Percentiles rank a stretch among this genome's conserved stretches.
These are phyloP conservation scores for Puntigrus tetrazona DNA, from an alignment of 2,113 vertebrate genomes.

Conservation along the genomic window DNA sequence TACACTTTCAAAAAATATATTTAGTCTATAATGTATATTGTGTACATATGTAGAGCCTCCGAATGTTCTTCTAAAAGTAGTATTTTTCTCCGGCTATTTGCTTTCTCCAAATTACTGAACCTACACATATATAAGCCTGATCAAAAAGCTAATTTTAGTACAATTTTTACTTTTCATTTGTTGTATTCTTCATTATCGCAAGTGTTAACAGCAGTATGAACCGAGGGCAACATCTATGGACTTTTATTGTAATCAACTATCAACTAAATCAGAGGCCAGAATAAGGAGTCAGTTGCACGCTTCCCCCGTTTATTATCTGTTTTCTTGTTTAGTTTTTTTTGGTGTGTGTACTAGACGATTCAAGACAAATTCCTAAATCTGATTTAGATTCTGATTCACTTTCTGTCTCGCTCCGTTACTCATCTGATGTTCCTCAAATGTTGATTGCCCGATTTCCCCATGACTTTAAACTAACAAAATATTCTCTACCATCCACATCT, in stretches of 20 bases:
- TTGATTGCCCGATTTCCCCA: no score
- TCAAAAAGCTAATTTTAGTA: no score
- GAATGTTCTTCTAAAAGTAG: no score
- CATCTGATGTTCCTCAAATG: not conserved
- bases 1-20: not conserved
- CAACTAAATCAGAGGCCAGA: not conserved
- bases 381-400: not conserved
- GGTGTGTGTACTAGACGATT: not conserved
- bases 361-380: no score
- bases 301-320: not conserved
- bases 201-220: not conserved
- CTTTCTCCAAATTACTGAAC: no score
- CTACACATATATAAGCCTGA: no score
- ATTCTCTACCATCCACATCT: not conserved
- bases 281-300: not conserved
- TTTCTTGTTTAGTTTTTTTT: not conserved
- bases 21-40: not conserved
- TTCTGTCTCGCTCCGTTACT: not conserved
- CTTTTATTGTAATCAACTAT: not conserved
- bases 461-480: not conserved
- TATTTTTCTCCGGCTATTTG: no score
- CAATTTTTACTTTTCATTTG: no score
- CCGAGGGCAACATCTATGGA: not conserved
- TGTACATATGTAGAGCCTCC: not conserved
- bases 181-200: no score